phyloP scores from a whole-genome alignment of 2,888 invertebrate genomes.

The Diplazon laetatorius region DNA sequence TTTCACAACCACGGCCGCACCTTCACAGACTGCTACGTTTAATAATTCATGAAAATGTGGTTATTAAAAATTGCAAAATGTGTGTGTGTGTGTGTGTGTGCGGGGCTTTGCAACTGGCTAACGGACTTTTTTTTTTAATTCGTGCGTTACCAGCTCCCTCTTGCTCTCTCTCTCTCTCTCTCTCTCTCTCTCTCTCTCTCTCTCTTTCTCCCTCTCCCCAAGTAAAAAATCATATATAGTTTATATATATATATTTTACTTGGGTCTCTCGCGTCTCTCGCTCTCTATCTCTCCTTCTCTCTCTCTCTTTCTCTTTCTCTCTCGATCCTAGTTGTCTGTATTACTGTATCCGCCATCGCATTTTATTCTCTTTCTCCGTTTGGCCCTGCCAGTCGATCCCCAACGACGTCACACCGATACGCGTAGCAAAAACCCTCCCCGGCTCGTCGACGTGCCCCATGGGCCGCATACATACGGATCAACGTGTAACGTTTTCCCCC shows the following conservation, averaged over 20 bases:
- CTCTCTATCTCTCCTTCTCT: too few relatives aligned
- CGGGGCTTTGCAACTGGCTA: conserved; percentile 37
- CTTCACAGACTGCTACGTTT: conserved; percentile 38
- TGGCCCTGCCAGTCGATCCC: conserved; percentile 28
- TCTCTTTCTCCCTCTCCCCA: conserved; percentile 20
- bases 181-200: not conserved
- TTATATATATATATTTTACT: too few relatives aligned
- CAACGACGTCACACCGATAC: conserved; percentile 11
- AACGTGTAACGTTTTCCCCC: conserved; percentile 48
- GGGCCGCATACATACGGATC: conserved; percentile 56
- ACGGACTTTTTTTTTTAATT: conserved; percentile 15
- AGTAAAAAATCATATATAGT: too few relatives aligned
- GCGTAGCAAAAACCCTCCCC: not conserved
- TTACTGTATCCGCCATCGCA: conserved; percentile 29
- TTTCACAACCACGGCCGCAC: not conserved
- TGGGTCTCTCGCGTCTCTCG: too few relatives aligned
- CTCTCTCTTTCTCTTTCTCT: too few relatives aligned
- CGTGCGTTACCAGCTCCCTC: too few relatives aligned
- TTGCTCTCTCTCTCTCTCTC: too few relatives aligned
- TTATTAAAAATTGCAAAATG: conserved; percentile 60
- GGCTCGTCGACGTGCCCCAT: conserved; percentile 34
- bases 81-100: conserved; percentile 55
- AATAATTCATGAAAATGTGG: conserved; percentile 64
- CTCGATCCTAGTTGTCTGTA: not conserved
- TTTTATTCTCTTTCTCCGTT: conserved; percentile 15